Base-by-base conservation (phyloP, 2,888 invertebrate genomes). In the Limnephilus rhombicus region DNA sequence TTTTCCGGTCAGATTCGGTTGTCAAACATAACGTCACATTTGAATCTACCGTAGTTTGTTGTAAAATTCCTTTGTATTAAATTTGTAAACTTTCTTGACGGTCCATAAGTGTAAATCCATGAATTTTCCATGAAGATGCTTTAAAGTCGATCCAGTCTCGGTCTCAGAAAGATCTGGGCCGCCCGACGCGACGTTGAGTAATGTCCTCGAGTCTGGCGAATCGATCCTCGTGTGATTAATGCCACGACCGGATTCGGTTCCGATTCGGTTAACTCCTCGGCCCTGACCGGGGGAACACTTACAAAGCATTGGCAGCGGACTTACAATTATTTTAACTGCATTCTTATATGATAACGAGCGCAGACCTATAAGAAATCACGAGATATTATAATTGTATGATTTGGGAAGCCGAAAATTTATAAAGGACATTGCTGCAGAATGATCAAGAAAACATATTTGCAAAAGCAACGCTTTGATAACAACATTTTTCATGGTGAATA, bases 141-240 rank as follows among this genome's bases (percentile, higher is more conserved):
- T 45, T 45, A 45, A 86, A 86, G 45, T 86, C 49, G 85, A 45
- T 86, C 45, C 68, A 31, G 53, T 87, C 87, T 68, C 87, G 18
- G 86, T 37, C 37, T n/a, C 9, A n/a, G 85, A 85, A 86, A 92
- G 92, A 92, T 92, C 86, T 81, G 68, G 34, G 86, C 90, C 81
- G 86, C 49, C 87, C 45, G 92, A 92, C 31, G 31, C 31, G 31
- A 31, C 92, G 86, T 49, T 92, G 92, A 92, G 90, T 92, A 90
- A 92, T 90, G 80, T 90, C 80, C 80, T 29, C 53, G 85, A 37
- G 88, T 91, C 86, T 41, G 49, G 92, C 53, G 90, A 91, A 93
- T 93, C 93, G 93, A 93, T 93, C 90, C 83, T 87, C 80, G 90
- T 91, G 93, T 93, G 93, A 93, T 93, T 93, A 93, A 93, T 93